These are phyloP conservation scores for Protula sp. DNA, from an alignment of 2,888 invertebrate species.

Conservation along the genomic window DNA sequence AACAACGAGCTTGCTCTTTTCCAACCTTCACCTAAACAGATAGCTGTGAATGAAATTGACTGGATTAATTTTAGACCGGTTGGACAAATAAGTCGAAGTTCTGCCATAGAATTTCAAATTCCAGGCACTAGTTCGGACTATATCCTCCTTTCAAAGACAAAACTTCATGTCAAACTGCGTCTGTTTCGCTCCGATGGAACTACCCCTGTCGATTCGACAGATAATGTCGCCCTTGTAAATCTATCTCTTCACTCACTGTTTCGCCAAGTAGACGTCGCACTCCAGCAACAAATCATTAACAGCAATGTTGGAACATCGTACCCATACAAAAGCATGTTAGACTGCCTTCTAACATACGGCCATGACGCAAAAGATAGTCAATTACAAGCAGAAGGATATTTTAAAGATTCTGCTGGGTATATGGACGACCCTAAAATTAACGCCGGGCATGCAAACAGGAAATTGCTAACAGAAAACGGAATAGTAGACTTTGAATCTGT, in stretches of 20 bases:
- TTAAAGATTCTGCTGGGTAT: neutral
- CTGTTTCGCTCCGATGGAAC: neutral
- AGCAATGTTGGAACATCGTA: neutral
- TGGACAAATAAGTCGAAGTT: neutral
- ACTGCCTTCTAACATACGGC: neutral
- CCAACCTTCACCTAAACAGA: neutral
- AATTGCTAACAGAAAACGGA: neutral
- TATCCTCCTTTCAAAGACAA: neutral
- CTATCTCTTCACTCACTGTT: neutral
- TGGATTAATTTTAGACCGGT: slow-evolving; percentile 2
- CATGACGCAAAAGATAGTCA: neutral
- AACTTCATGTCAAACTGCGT: neutral
- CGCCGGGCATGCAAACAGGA: neutral
- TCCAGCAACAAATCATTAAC: slow-evolving; percentile 1
- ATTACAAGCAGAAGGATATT: neutral
- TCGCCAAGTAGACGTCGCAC: slow-evolving; percentile 2
- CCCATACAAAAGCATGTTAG: neutral
- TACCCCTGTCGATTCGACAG: neutral
- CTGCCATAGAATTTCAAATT: slow-evolving; percentile 1
- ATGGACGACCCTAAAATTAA: neutral
- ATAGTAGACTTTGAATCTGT: neutral
- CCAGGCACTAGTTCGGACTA: neutral
- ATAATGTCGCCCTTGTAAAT: slow-evolving; percentile 2
- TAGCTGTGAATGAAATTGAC: neutral
- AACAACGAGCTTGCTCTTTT: neutral